phyloP scores from a whole-genome alignment of 2,113 vertebrate genomes.

The Scopus umbretta region DNA sequence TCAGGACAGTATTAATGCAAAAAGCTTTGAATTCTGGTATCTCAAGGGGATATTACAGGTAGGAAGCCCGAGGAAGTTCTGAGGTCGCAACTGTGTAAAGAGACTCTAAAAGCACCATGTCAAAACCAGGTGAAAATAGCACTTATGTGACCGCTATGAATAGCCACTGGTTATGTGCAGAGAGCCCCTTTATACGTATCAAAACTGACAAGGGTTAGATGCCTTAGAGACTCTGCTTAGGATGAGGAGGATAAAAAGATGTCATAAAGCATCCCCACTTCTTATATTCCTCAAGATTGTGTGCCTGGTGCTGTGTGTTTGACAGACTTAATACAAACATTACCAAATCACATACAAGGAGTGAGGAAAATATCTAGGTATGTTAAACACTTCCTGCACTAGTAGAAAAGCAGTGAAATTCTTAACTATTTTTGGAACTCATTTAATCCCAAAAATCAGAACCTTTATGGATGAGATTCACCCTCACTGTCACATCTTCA shows the following conservation, averaged over 20 bases:
- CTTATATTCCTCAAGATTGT: neutral
- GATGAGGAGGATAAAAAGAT: neutral
- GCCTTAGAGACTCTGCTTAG: neutral
- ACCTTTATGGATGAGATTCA: neutral
- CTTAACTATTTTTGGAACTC: neutral
- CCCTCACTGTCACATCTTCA: neutral
- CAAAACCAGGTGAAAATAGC: neutral
- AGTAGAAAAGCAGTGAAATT: neutral
- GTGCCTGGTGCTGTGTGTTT: neutral
- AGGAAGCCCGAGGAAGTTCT: neutral
- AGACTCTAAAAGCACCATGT: neutral
- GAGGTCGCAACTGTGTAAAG: neutral
- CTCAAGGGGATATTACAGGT: neutral
- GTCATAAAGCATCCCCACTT: neutral
- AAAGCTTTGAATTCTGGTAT: neutral
- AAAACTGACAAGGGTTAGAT: neutral
- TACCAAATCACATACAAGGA: neutral
- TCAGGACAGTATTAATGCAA: neutral
- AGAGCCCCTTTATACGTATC: neutral
- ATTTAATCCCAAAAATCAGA: neutral
- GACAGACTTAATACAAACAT: neutral
- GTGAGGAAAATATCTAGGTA: neutral
- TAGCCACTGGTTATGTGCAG: neutral
- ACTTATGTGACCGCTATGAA: neutral
- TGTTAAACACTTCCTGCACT: neutral